Base-by-base conservation (phyloP, 2,797 vertebrate genomes). In the Pipistrellus nathusii region DNA sequence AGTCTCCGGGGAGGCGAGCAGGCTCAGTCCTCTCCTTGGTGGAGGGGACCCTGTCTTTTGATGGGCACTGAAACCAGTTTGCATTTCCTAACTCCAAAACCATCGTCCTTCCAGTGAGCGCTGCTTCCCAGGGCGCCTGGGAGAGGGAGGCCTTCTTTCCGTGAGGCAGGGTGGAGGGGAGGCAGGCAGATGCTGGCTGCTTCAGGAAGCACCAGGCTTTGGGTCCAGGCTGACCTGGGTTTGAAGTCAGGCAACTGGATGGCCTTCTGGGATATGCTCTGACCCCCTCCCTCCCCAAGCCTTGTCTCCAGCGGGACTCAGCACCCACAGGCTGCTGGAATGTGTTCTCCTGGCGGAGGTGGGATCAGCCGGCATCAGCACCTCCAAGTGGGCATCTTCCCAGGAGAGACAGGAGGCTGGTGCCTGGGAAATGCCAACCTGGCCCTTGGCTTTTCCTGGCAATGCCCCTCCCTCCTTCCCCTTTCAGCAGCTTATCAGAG, bases 401-500 rank as follows among this genome's bases (percentile, higher is more conserved):
- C 51, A 66, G 80, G 83, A 71, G 41, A 35, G n/a, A 30, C 27
- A 1, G 0, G 82, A 86, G 51, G 86, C 85, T 0, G 1, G 14
- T 14, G 84, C 90, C 82, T 76, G 76, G 38, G 0, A 96, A 95
- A 86, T 68, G 89, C 89, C 41, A 78, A 55, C 32, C 17, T 0
- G 44, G 78, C 92, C 48, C 8, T 38, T 32, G 18, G 20, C 25
- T 78, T 51, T 44, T 85, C n/a, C 5, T 77, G 23, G 7, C 83
- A 25, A 92, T 44, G 44, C 10, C 44, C 44, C 44, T 44, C 80
- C 90, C n/a, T 62, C 76, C 88, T 53, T 72, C 11, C 2, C 48
- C 75, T 94, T 94, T 97, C 97, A 93, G 97, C 96, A 71, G 30
- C 32, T 92, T 97, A 97, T 97, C 96, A 94, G 72, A 15, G 48